Base-by-base conservation (phyloP, 2,113 vertebrate species). In the Nothocercus julius region DNA sequence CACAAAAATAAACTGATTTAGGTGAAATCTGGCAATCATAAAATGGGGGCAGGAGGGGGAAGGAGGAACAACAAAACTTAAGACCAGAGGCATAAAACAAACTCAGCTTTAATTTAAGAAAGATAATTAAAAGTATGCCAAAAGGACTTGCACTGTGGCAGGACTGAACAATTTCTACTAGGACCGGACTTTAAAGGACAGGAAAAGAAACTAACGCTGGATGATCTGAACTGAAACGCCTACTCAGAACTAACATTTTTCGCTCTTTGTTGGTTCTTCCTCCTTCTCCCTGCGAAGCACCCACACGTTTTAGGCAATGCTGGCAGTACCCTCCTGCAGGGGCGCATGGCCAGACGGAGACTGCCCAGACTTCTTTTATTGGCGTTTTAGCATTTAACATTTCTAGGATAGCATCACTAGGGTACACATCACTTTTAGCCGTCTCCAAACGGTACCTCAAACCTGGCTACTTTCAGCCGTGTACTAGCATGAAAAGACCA, bases 1-100 rank as follows among this genome's bases (percentile, higher is more conserved):
- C 72, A 45, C 34, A 69, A 87, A 89, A 90, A 82, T 78, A 84
- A 87, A 87, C 53, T 84, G 73, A 81, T 69, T 72, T 84, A 81
- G 36, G 22, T 73, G 45, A 73, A 87, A 81, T 69, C 74, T 61
- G 28, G 47, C 62, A 67, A 34, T 58, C 22, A 9, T 45, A 16
- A 44, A 49, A 67, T 53, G 30, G 36, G 9, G 28, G 7, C 14
- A 16, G 17, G 28, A 16, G 9, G 51, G 51, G 20, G 24, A 12
- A 54, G 38, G 36, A 83, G 59, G 30, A 87, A 67, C 22, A 87
- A 67, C 22, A 49, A 49, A 49, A 49, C 64, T 69, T 32, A 34
- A 83, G 40, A 64, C 1, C 2, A 49, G 4, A 19, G 5, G 25
- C 14, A 44, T 73, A 84, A 87, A 90, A 56, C 51, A 73, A n/a